Evolutionary conservation across 2,888 invertebrate species (phyloP), one percentile per base, ranked within the genome.

Genomic region (Periphyllus acericola): DNA sequence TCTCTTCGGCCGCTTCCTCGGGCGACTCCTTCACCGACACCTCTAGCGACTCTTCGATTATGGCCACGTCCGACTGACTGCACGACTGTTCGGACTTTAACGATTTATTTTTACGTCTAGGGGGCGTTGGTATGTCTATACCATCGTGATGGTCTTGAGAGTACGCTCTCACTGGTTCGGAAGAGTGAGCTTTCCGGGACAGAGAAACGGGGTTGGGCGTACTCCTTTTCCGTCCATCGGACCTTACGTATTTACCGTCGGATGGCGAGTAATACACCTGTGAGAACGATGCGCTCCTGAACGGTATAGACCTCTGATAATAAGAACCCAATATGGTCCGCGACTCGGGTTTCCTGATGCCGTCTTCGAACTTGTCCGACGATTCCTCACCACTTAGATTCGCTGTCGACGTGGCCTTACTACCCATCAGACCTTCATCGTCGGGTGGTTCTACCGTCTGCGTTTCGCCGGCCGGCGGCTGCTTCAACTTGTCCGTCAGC

Each of bases 241-340:
- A 83, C 90, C 93, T 92, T 55, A 93, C 92, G 90, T 94, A 94
- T 90, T 94, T 94, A 76, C 93, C 93, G 89, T 94, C 94, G 85
- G 94, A 94, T 0, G 94, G 93, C 19, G 93, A 93, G 90, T 95
- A 95, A 91, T 97, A 96, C 89, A 96, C 96, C 92, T 97, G 96
- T 0, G 97, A 96, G 91, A 97, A 97, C 14, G 97, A 97, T 11
- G 96, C 96, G 91, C 96, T 96, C 71, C 97, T 94, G 91, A 95
- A 95, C 3, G 96, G 96, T 90, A 95, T 94, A 89, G 94, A 93
- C 91, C 94, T 93, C 90, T 94, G 94, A 29, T 94, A 93, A 91
- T 94, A 94, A 0, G 94, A 93, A 52, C 94, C 94, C 79, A 94
- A 92, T 46, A 94, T 93, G 3, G 93, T 93, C 89, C 94, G 93